Conservation (phyloP, 2,888 invertebrate species). For the Mimas tiliae region DNA sequence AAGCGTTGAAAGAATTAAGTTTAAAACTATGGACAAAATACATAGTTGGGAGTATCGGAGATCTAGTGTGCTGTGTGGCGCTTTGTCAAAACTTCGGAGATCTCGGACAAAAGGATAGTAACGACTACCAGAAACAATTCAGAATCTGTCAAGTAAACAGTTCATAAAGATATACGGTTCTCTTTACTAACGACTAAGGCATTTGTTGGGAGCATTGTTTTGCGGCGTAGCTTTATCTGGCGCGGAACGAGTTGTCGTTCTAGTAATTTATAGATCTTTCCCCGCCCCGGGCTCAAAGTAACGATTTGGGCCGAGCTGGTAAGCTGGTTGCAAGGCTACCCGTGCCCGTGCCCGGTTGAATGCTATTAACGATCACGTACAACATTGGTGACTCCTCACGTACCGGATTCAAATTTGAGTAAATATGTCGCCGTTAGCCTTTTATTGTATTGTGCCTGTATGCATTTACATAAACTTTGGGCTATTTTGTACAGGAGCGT, state of each 20-base stretch:
- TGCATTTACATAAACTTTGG: conserved; percentile 46
- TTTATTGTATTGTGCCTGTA: conserved; percentile 63
- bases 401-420: conserved; percentile 76
- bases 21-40: conserved; percentile 31
- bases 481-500: conserved; percentile 59
- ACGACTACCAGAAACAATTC: conserved; percentile 55
- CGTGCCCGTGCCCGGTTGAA: conserved; percentile 31
- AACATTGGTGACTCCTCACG: conserved; percentile 70
- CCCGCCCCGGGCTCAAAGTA: conserved; percentile 73
- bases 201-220: conserved; percentile 79
- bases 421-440: conserved; percentile 68
- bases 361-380: conserved; percentile 77
- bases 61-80: neutral
- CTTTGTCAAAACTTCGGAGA: conserved; percentile 28
- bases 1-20: conserved; percentile 28
- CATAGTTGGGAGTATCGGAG: conserved; percentile 1
- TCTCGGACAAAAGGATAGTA: conserved; percentile 51
- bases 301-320: conserved; percentile 63
- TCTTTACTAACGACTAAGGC: conserved; percentile 72
- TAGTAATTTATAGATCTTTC: conserved; percentile 81
- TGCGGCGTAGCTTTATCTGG: conserved; percentile 81
- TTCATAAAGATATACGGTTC: conserved; percentile 76
- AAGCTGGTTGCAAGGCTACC: conserved; percentile 52
- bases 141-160: conserved; percentile 67
- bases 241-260: conserved; percentile 81